Percentiles rank a stretch among this genome's conserved stretches.
phyloP scores from a whole-genome alignment of 2,888 invertebrate species.

The Galerucella nymphaeae region DNA sequence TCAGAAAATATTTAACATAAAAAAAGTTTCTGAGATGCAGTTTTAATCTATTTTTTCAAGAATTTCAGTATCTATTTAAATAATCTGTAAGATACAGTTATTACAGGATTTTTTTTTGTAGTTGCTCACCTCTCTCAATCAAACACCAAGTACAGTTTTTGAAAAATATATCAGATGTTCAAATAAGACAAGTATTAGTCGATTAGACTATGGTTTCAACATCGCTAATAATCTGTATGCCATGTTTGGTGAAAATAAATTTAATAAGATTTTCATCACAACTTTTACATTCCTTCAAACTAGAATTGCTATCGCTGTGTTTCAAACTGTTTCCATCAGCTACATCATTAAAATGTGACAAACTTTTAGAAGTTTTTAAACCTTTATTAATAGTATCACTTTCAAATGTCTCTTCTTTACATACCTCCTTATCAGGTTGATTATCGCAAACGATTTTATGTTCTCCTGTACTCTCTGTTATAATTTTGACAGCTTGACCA shows the following conservation, averaged over 20 bases:
- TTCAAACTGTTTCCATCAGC: constrained; percentile 41
- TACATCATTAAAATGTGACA: constrained; percentile 57
- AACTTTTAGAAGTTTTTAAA: constrained; percentile 63
- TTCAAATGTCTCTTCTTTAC: constrained; percentile 49
- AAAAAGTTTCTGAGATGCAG: no score
- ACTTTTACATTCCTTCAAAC: constrained; percentile 67
- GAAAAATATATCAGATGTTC: background rate
- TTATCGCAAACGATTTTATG: constrained; percentile 59
- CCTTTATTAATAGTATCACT: constrained; percentile 25
- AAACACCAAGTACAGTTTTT: background rate
- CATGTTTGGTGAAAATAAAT: constrained; percentile 81
- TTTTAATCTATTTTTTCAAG: no score
- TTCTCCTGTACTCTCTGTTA: constrained; percentile 67
- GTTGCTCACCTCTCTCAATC: background rate
- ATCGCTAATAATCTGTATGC: constrained; percentile 82
- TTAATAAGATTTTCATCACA: constrained; percentile 70
- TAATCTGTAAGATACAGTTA: no score
- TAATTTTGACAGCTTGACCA: constrained; percentile 80
- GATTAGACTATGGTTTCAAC: constrained; percentile 77
- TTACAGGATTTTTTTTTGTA: background rate
- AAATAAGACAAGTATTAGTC: constrained; percentile 1
- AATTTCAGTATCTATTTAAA: no score
- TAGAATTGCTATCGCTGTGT: constrained; percentile 55
- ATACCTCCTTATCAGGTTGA: constrained; percentile 53
- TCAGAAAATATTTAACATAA: no score